Base-by-base conservation (phyloP, 2,888 invertebrate species). In the Gandaritis pyraliata region DNA sequence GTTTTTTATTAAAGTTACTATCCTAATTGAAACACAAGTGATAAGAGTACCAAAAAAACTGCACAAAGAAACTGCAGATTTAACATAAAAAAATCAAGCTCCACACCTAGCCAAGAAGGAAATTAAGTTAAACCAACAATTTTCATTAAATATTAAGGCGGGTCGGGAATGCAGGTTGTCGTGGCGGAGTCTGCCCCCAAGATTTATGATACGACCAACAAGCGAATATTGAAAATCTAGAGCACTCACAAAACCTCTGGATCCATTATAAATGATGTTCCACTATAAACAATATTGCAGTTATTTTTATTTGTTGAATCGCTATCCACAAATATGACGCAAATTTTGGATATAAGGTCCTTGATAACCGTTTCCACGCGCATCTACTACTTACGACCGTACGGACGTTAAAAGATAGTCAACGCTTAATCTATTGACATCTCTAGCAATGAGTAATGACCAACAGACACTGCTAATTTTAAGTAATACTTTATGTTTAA, bases 121-220 rank as follows among this genome's bases (percentile, higher is more conserved):
- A 84, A 84, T 86, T 81, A 85, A 82, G 80, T 76, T 80, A 80
- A 83, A 83, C 80, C 80, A 82, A 82, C 83, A 81, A 84, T 81
- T 88, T 87, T 88, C 86, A 89, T 88, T 88, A 87, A 89, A 87
- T 86, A 88, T 84, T 77, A 84, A 85, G 83, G 83, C 85, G 81
- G 83, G 71, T 69, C 77, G 76, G 77, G 87, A 85, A 87, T 87
- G 86, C 88, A 89, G 83, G 85, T 83, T 87, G 88, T 84, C 87
- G 83, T 75, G 77, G 75, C 78, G 77, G 76, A 80, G 83, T 81
- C 82, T 83, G 74, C 70, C 70, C 76, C 72, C 70, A 85, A 88
- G 89, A 89, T 89, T 89, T 89, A 89, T 88, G 88, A 86, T 85
- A 80, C 82, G 77, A 79, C 88, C 87, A 87, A 88, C 87, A 85